Base-by-base conservation (phyloP, 2,888 invertebrate genomes). In the Copidosoma aretas region DNA sequence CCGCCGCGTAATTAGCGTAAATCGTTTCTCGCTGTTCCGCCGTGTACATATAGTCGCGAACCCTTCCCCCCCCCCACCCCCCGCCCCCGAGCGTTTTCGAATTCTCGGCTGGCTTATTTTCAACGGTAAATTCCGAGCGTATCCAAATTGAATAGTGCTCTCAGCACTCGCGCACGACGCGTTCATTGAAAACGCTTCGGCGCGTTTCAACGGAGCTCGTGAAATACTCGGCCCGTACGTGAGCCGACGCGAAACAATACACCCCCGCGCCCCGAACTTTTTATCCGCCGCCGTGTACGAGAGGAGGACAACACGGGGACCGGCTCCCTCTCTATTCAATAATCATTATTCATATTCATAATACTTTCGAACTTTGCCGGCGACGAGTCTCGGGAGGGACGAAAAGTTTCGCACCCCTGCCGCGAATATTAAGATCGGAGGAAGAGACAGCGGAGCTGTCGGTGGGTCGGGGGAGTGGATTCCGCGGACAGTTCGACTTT, bases 1-100 rank as follows among this genome's bases (percentile, higher is more conserved):
- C 79, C 74, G 78, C 76, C 76, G 54, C 76, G 80, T 80, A 82
- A 82, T 82, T 81, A 82, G 80, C 81, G 80, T 78, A 80, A 82
- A 82, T 81, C 82, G 80, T 81, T 81, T 82, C 79, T 58, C 39
- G 32, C 32, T 32, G 32, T 32, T 32, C 8, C 32, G 4, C 32
- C 3, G 4, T 8, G 32, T 3, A 32, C 32, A n/a, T n/a, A n/a
- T n/a, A n/a, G n/a, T n/a, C 32, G 32, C 19, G 32, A 39, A 52
- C 53, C 51, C 60, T 60, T 67, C 53, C 53, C 46, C 53, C n/a
- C n/a, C n/a, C n/a, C n/a, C n/a, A n/a, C n/a, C n/a, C n/a, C n/a
- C n/a, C n/a, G n/a, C n/a, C n/a, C n/a, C n/a, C n/a, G n/a, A n/a
- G n/a, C n/a, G n/a, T n/a, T n/a, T n/a, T n/a, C n/a, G n/a, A n/a